Evolutionary conservation across 2,113 vertebrate genomes (phyloP).

Genomic region (Lota lota): DNA sequence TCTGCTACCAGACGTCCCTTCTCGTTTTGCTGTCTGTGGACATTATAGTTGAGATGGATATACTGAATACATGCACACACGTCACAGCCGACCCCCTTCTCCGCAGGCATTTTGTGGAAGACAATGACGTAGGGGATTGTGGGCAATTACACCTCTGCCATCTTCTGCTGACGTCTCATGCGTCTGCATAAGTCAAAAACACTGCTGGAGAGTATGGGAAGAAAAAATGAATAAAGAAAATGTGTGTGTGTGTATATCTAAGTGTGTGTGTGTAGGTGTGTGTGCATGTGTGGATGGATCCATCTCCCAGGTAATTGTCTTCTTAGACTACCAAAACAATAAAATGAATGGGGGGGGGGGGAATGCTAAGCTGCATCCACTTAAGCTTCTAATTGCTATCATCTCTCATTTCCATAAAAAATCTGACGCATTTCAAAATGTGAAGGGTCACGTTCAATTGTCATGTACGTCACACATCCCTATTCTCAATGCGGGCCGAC

Average conservation of each 20-base stretch:
- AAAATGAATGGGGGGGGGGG: no score
- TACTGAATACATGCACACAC: not conserved
- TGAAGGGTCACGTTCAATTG: constrained; percentile 2
- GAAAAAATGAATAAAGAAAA: not conserved
- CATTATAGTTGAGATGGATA: no score
- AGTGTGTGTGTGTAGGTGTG: not conserved
- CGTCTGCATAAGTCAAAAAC: not conserved
- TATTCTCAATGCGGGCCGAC: not conserved
- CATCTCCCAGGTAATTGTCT: no score
- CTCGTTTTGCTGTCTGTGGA: no score
- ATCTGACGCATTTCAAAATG: constrained; percentile 11
- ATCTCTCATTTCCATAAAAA: constrained; percentile 33
- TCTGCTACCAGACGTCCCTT: not conserved
- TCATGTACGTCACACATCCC: constrained; percentile 1
- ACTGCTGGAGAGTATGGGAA: no score
- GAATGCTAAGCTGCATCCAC: no score
- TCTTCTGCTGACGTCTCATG: not conserved
- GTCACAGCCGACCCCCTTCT: not conserved
- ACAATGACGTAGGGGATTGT: constrained; percentile 13
- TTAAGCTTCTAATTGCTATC: constrained; percentile 20
- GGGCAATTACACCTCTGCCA: constrained; percentile 21
- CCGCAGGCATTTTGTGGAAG: not conserved
- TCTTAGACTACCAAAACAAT: no score
- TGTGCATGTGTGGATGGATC: not conserved
- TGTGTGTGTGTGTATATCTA: not conserved